Conservation (phyloP, 2,797 vertebrate species). For the Centropyge bicolor region DNA sequence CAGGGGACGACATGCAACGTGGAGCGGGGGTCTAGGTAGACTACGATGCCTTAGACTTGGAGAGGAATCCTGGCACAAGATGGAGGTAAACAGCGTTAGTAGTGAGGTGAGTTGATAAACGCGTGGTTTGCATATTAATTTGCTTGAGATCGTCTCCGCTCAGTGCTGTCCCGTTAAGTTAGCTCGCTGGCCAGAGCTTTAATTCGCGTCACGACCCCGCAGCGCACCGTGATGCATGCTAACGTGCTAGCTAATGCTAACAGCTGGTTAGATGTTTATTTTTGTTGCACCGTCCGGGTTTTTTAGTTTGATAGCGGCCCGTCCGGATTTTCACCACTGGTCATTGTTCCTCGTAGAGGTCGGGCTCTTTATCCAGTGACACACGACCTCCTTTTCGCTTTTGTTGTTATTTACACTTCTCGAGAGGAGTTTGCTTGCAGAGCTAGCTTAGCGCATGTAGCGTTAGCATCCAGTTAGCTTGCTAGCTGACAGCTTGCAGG, state of each 20-base stretch:
- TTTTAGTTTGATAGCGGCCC: slow-evolving; percentile 15
- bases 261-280: slow-evolving; percentile 81
- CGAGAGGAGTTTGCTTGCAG: slow-evolving; percentile 64
- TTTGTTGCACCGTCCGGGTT: slow-evolving; percentile 59
- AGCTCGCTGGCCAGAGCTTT: slow-evolving; percentile 43
- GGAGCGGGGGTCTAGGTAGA: slow-evolving; percentile 82
- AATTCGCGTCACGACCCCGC: slow-evolving; percentile 77
- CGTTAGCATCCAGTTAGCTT: slow-evolving; percentile 74
- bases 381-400: neutral
- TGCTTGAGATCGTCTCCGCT: neutral
- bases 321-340: neutral
- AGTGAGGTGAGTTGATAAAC: slow-evolving; percentile 82
- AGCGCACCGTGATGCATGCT: slow-evolving; percentile 80
- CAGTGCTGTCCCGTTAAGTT: slow-evolving; percentile 57
- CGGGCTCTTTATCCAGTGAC: neutral
- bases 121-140: slow-evolving; percentile 24
- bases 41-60: slow-evolving; percentile 89
- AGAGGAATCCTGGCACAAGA: slow-evolving; percentile 90
- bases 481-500: slow-evolving; percentile 69
- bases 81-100: slow-evolving; percentile 91
- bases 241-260: slow-evolving; percentile 78
- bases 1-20: slow-evolving; percentile 80
- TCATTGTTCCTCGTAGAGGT: fast-evolving
- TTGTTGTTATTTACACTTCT: slow-evolving; percentile 67
- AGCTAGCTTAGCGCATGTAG: slow-evolving; percentile 77